Conservation (phyloP, 2,888 invertebrate species). For the Drosophila pseudotakahashii region DNA sequence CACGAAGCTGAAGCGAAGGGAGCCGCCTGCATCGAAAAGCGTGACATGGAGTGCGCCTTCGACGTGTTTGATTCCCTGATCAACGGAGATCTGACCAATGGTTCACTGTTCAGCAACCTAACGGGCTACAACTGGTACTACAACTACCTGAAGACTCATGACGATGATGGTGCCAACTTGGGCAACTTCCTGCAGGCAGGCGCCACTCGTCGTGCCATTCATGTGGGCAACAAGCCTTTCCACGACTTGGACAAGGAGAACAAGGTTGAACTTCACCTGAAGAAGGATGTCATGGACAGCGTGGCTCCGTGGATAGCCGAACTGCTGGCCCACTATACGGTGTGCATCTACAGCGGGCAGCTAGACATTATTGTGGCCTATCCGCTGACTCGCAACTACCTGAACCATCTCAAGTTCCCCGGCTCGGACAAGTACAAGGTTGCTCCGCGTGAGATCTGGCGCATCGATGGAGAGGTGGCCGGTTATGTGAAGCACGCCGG, state of each 20-base stretch:
- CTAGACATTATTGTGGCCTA: constrained; percentile 96
- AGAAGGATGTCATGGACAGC: constrained; percentile 92
- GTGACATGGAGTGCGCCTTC: constrained; percentile 89
- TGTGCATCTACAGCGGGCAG: constrained; percentile 95
- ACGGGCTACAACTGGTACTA: constrained; percentile 82
- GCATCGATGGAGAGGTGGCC: constrained; percentile 88
- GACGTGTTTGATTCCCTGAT: constrained; percentile 89
- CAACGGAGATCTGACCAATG: constrained; percentile 86
- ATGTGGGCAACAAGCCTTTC: constrained; percentile 93
- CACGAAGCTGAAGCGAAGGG: constrained; percentile 86
- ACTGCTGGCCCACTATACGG: constrained; percentile 86
- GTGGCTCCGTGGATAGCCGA: constrained; percentile 90
- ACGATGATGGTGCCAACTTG: constrained; percentile 86
- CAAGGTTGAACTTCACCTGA: constrained; percentile 89
- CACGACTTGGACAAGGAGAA: constrained; percentile 84
- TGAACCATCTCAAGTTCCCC: constrained; percentile 89
- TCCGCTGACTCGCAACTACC: constrained; percentile 92
- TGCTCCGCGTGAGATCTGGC: constrained; percentile 89
- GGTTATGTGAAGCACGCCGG: constrained; percentile 91
- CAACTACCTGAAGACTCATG: constrained; percentile 86
- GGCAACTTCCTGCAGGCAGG: constrained; percentile 82
- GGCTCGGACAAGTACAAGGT: constrained; percentile 88
- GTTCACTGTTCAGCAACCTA: constrained; percentile 88
- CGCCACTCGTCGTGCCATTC: constrained; percentile 89
- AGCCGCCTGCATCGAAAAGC: constrained; percentile 86